phyloP scores from a whole-genome alignment of 2,888 invertebrate species.

The Pheosia gnoma region DNA sequence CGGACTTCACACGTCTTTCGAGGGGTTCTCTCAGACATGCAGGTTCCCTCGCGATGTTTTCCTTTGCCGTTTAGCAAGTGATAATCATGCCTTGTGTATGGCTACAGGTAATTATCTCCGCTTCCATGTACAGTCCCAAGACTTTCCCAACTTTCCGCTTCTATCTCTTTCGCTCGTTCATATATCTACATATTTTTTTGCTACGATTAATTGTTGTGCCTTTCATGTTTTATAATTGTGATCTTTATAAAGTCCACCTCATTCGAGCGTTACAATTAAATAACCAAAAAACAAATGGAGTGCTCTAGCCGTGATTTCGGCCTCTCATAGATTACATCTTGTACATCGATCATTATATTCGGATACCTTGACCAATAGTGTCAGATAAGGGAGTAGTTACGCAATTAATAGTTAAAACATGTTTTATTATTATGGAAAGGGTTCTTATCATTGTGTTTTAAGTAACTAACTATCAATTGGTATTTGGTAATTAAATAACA shows the following conservation, averaged over 20 bases:
- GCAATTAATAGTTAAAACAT: not conserved
- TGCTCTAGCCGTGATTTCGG: not conserved
- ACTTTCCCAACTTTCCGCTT: no score
- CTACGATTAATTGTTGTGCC: no score
- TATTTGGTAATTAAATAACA: not conserved
- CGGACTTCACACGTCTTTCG: no score
- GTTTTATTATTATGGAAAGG: constrained; percentile 1
- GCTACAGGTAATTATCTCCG: no score
- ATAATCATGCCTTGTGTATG: no score
- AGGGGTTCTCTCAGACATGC: no score
- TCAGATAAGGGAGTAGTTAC: constrained; percentile 5
- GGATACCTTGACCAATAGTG: constrained; percentile 5
- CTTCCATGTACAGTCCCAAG: no score
- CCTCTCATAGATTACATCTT: not conserved
- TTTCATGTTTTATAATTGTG: not conserved
- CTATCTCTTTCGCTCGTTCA: no score
- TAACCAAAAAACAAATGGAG: not conserved
- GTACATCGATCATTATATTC: not conserved
- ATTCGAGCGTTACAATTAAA: not conserved
- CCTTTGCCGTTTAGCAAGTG: no score
- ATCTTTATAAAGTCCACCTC: not conserved
- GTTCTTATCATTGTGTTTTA: constrained; percentile 1
- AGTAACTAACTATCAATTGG: not conserved
- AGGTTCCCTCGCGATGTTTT: no score
- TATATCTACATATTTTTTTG: no score